Evolutionary conservation across 1,140 invertebrate genomes (phyloP).

Genomic region (Drosophila oshimai): DNA sequence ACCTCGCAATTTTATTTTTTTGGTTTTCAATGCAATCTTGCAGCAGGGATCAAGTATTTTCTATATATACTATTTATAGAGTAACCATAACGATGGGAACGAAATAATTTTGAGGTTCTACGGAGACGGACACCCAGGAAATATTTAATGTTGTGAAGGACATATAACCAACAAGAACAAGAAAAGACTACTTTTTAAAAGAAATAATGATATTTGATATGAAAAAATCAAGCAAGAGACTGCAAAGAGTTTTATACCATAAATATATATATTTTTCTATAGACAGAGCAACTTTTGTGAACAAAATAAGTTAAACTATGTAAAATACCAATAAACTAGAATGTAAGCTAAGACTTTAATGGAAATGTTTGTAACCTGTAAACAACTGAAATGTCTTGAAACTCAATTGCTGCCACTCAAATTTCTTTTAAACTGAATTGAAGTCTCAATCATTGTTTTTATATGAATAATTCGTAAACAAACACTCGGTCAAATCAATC

Average conservation of each 20-base stretch:
- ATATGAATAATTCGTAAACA: slow-evolving; percentile 14
- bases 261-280: slow-evolving; percentile 26
- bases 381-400: neutral
- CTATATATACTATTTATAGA: slow-evolving; percentile 42
- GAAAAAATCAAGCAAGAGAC: slow-evolving; percentile 53
- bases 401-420: neutral
- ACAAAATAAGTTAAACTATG: slow-evolving; percentile 30
- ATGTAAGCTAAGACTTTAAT: slow-evolving; percentile 7
- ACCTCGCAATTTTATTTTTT: slow-evolving; percentile 56
- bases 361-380: slow-evolving; percentile 7
- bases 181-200: slow-evolving; percentile 76
- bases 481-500: neutral
- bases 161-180: slow-evolving; percentile 37
- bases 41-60: slow-evolving; percentile 77
- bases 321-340: slow-evolving; percentile 27
- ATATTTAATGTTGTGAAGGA: slow-evolving; percentile 20
- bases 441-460: slow-evolving; percentile 1
- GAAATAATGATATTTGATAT: slow-evolving; percentile 54
- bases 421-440: neutral
- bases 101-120: slow-evolving; percentile 33
- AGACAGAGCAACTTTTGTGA: slow-evolving; percentile 37
- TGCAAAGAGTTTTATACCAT: slow-evolving; percentile 42
- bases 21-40: slow-evolving; percentile 53
- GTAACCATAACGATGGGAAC: slow-evolving; percentile 9
- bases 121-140: neutral